Percentiles rank a stretch among this genome's conserved stretches.
Evolutionary conservation across 2,113 vertebrate species (phyloP).

Genomic region (Smithornis capensis): DNA sequence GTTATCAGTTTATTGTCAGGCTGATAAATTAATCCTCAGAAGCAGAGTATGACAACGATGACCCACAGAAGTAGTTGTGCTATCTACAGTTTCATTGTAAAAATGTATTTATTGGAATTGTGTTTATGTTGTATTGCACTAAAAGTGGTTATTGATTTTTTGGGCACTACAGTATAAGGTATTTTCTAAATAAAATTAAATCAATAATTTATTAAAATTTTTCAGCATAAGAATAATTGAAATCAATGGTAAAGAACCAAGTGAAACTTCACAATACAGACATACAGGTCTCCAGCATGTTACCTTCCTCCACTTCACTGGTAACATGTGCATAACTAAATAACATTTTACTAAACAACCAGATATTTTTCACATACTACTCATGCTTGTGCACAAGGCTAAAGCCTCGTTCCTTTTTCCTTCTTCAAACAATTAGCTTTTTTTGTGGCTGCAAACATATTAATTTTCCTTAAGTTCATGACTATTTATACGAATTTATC

Average conservation of each 20-base stretch:
- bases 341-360: background rate
- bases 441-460: background rate
- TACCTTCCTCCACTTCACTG: background rate
- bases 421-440: background rate
- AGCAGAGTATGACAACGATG: background rate
- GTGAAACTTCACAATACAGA: background rate
- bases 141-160: background rate
- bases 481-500: background rate
- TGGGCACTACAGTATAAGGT: too few relatives aligned
- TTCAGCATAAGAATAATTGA: background rate
- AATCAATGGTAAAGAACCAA: background rate
- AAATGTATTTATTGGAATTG: background rate
- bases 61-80: background rate
- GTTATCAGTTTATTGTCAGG: background rate
- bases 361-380: background rate
- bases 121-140: background rate
- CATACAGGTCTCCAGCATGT: background rate
- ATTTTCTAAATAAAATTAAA: background rate
- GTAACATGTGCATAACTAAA: background rate
- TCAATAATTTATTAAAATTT: background rate
- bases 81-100: background rate
- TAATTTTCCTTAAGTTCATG: background rate
- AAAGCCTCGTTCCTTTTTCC: background rate
- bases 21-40: background rate
- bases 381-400: background rate